Evolutionary conservation across 2,888 invertebrate species (phyloP), one percentile per base, ranked within the genome.

Genomic region (Phania funesta): DNA sequence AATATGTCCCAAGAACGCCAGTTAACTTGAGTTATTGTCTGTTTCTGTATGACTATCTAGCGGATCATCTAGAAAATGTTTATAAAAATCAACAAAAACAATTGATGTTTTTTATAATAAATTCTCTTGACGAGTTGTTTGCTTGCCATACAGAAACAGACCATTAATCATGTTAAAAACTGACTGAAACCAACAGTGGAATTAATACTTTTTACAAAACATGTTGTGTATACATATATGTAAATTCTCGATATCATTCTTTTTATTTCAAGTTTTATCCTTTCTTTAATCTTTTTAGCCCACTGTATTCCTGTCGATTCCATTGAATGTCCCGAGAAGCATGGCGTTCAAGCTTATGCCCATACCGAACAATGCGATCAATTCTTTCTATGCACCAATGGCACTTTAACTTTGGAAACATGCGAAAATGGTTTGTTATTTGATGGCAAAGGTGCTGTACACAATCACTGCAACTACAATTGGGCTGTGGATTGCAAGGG

Each of bases 391-490:
- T 98, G 98, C 91, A 96, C 95, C 84, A 98, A 98, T 89, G 97
- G 98, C 52, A 96, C 97, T 1, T 91, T 97, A 88, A 97, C 96
- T 1, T 94, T 96, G 85, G 98, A 98, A 90, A 95, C 95, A 29
- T 98, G 98, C 88, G 97, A 97, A 89, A 98, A 98, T 88, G 98
- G 98, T 4, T 93, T 98, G 32, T 92, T 98, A 48, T 98, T 96
- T 89, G 97, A 97, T 90, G 97, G 97, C 76, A 96, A 96, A 88
- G 97, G 97, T 1, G 94, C 94, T 20, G 95, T 96, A 0, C 95
- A 97, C 92, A 95, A 97, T 90, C 97, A 97, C 92, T 98, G 98
- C 93, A 97, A 97, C 92, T 98, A 97, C 92, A 93, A 96, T 92
- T 98, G 98, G 98, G 97, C 96, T 11, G 97, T 95, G 3, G 94